phyloP scores from a whole-genome alignment of 53 echinoderm and acorn worm species.

The Zoroaster sp. region DNA sequence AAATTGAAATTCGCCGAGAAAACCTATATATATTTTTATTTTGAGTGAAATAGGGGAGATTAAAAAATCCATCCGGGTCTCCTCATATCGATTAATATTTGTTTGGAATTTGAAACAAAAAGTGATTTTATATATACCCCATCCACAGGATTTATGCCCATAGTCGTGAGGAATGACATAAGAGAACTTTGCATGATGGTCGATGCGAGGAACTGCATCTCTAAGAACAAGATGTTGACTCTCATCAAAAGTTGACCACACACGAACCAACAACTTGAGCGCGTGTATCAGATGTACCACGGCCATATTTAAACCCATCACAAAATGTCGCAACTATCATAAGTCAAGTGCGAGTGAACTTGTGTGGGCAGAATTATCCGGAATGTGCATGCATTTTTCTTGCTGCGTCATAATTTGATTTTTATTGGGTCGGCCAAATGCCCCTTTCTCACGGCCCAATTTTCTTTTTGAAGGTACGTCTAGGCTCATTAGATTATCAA shows the following conservation, averaged over 20 bases:
- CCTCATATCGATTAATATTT: too few species aligned
- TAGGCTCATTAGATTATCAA: constrained; percentile 3
- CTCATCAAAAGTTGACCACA: constrained; percentile 4
- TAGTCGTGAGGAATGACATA: too few species aligned
- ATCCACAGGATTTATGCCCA: too few species aligned
- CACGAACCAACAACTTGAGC: not conserved
- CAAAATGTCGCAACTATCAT: not conserved
- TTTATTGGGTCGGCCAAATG: constrained; percentile 31
- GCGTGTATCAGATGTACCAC: constrained; percentile 2
- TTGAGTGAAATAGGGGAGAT: too few species aligned
- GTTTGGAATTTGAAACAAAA: too few species aligned
- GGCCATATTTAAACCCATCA: not conserved
- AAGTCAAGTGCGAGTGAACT: constrained; percentile 22
- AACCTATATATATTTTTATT: too few species aligned
- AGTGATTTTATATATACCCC: too few species aligned
- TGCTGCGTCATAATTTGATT: constrained; percentile 27
- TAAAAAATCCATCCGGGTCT: too few species aligned
- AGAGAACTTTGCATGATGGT: too few species aligned
- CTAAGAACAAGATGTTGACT: not conserved
- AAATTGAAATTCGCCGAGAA: too few species aligned
- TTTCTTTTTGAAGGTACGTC: constrained; percentile 27
- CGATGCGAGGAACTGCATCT: too few species aligned
- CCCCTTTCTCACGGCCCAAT: constrained; percentile 51
- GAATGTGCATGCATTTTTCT: not conserved
- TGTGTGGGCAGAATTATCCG: not conserved